These are phyloP conservation scores for Phaethornis superciliosus DNA, from an alignment of 2,113 vertebrate genomes.

Conservation along the genomic window DNA sequence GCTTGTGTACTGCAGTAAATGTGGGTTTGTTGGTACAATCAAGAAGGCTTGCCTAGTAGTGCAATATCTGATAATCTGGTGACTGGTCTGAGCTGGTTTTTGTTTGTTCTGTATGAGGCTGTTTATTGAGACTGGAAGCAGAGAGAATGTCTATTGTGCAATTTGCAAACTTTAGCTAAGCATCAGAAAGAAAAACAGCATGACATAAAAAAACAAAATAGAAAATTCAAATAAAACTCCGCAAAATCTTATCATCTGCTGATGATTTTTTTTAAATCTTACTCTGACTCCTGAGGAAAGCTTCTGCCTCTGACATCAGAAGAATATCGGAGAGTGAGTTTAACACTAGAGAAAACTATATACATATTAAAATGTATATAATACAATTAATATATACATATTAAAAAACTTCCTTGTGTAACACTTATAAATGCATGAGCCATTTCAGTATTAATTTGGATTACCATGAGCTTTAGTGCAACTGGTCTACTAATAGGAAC, in stretches of 20 bases:
- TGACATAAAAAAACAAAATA: background rate
- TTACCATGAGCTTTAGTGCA: background rate
- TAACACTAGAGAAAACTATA: background rate
- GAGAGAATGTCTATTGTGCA: background rate
- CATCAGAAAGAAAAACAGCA: background rate
- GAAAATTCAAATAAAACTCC: background rate
- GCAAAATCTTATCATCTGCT: background rate
- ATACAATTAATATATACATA: fast-evolving
- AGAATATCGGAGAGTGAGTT: background rate
- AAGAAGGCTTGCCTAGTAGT: background rate
- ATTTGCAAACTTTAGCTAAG: background rate
- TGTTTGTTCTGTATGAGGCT: background rate
- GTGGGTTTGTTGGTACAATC: background rate
- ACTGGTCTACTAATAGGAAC: background rate
- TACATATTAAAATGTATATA: no score
- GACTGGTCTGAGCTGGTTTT: background rate
- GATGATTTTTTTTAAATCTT: background rate
- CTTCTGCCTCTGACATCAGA: background rate
- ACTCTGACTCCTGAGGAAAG: background rate
- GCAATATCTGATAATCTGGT: background rate
- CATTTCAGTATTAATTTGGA: background rate
- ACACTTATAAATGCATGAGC: background rate
- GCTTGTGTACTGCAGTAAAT: background rate
- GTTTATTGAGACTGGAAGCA: background rate
- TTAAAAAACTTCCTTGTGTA: background rate